Conservation (phyloP, 2,888 invertebrate species). For the Hyposoter didymator region DNA sequence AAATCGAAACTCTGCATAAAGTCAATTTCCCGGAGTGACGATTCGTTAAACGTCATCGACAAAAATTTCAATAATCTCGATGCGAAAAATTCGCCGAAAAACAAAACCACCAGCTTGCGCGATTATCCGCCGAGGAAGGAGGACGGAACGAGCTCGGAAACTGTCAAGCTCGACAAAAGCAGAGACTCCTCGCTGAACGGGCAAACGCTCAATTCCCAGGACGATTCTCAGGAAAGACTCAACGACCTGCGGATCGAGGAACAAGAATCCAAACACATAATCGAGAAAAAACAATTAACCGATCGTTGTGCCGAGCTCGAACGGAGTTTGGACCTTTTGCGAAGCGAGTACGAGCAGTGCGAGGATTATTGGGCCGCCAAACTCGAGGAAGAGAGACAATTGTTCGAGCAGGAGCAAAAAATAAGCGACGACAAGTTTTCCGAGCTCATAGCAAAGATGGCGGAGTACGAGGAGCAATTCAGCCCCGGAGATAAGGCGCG, state of each 20-base stretch:
- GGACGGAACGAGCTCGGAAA: slow-evolving; percentile 67
- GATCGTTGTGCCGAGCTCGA: slow-evolving; percentile 89
- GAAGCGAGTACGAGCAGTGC: slow-evolving; percentile 92
- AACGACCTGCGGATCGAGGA: slow-evolving; percentile 72
- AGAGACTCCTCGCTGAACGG: slow-evolving; percentile 31
- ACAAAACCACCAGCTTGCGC: slow-evolving; percentile 75
- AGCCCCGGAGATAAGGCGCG: slow-evolving; percentile 84
- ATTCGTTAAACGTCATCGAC: slow-evolving; percentile 69
- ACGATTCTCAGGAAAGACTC: slow-evolving; percentile 60
- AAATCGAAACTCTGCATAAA: slow-evolving; percentile 62
- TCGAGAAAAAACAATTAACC: slow-evolving; percentile 83
- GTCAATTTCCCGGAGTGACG: slow-evolving; percentile 68
- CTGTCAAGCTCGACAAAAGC: slow-evolving; percentile 63
- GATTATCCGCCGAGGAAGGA: slow-evolving; percentile 81
- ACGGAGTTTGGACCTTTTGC: slow-evolving; percentile 90
- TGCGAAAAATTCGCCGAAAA: slow-evolving; percentile 65
- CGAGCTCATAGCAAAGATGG: slow-evolving; percentile 90
- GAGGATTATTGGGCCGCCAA: slow-evolving; percentile 95
- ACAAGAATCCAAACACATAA: slow-evolving; percentile 81
- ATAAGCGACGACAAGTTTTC: slow-evolving; percentile 91
- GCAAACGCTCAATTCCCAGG: slow-evolving; percentile 43
- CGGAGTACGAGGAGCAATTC: slow-evolving; percentile 93
- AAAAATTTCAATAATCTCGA: slow-evolving; percentile 74
- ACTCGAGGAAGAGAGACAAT: slow-evolving; percentile 90
- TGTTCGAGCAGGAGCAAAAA: slow-evolving; percentile 91